Evolutionary conservation across 2,888 invertebrate genomes (phyloP).

Genomic region (Polyploca ridens): DNA sequence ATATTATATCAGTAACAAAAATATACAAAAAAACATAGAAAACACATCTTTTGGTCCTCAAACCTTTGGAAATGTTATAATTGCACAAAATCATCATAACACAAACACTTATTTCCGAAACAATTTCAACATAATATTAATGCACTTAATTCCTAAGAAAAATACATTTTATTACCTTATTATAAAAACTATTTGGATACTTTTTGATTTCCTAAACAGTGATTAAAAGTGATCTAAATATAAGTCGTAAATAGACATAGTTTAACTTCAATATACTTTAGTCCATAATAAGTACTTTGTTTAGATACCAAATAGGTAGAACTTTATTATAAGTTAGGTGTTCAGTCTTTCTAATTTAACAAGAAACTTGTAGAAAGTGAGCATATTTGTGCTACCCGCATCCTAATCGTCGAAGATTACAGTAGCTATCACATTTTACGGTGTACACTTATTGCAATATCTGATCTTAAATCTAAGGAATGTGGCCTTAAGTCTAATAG

Average conservation of each 20-base stretch:
- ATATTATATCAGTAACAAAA: not conserved
- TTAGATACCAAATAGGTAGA: constrained; percentile 58
- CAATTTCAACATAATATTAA: constrained; percentile 11
- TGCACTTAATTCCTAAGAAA: constrained; percentile 13
- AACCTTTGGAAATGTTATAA: constrained; percentile 29
- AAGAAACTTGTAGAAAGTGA: constrained; percentile 45
- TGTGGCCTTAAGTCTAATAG: constrained; percentile 36
- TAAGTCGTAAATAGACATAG: constrained; percentile 13
- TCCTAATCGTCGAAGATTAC: not conserved
- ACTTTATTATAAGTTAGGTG: constrained; percentile 46
- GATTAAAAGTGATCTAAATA: not conserved
- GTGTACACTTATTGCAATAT: constrained; percentile 60
- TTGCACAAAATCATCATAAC: constrained; percentile 1
- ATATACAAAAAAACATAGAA: constrained; percentile 23
- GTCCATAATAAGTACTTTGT: constrained; percentile 67
- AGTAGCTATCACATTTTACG: constrained; percentile 49
- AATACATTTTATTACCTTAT: not conserved
- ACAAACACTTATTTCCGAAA: not conserved
- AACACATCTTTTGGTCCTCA: constrained; percentile 34
- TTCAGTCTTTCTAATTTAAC: constrained; percentile 71
- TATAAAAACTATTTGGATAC: not conserved
- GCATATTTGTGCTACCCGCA: constrained; percentile 33
- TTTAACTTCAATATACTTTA: constrained; percentile 29
- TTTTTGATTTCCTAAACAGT: constrained; percentile 5
- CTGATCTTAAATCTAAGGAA: constrained; percentile 56